Evolutionary conservation across 2,113 vertebrate genomes (phyloP).

Genomic region (Notarius quadriscutis): DNA sequence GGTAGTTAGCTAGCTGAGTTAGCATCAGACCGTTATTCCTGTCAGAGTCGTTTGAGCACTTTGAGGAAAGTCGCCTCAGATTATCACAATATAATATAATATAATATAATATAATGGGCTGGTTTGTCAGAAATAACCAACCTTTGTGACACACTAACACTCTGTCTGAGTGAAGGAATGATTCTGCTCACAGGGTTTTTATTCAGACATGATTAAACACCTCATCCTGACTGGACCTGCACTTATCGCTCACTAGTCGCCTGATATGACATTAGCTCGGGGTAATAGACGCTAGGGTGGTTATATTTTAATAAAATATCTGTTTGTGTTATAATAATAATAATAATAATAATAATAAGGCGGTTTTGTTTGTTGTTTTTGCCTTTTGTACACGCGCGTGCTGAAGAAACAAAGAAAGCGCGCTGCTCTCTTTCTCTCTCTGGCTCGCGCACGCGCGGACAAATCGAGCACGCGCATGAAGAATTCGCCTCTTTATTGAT

Average conservation of each 20-base stretch:
- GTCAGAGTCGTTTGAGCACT: constrained; percentile 8
- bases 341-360: background rate
- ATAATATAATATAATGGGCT: too few relatives aligned
- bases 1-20: background rate
- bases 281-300: background rate
- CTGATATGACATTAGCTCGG: background rate
- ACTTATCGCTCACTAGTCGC: background rate
- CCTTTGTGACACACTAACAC: too few relatives aligned
- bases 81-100: too few relatives aligned
- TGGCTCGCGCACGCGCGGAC: background rate
- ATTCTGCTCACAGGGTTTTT: background rate
- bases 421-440: background rate
- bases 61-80: background rate
- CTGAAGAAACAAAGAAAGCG: constrained; percentile 48
- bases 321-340: background rate
- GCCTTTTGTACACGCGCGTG: background rate
- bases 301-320: background rate
- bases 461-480: background rate
- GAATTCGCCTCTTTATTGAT: background rate
- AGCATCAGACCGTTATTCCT: background rate
- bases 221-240: background rate
- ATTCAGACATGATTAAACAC: background rate
- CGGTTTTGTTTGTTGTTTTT: background rate
- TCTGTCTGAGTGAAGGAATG: background rate
- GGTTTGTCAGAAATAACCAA: too few relatives aligned